Conservation (phyloP, 2,888 invertebrate genomes). For the Drosophila nigritarsus region DNA sequence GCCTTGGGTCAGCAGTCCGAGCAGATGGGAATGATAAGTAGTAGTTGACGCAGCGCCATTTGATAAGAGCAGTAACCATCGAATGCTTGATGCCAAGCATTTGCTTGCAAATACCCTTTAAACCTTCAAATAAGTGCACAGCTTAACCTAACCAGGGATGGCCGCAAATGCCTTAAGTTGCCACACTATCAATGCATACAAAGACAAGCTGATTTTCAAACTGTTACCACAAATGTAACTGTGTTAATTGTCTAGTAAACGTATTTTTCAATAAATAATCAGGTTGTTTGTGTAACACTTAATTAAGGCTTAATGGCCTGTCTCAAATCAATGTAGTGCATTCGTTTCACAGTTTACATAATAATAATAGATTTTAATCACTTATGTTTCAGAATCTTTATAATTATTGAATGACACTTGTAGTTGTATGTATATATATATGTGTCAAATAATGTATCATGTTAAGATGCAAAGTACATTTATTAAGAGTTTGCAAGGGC, state of each 20-base stretch:
- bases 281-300: background rate
- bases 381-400: background rate
- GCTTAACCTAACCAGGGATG: background rate
- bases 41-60: conserved; percentile 30
- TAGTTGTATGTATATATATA: background rate
- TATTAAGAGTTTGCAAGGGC: background rate
- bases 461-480: background rate
- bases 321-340: background rate
- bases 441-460: no score
- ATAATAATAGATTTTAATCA: background rate
- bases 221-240: background rate
- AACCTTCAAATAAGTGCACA: background rate
- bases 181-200: background rate
- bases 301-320: background rate
- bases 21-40: conserved; percentile 54
- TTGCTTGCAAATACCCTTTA: conserved; percentile 30
- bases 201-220: background rate
- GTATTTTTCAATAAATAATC: background rate
- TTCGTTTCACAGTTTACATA: background rate
- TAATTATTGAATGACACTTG: background rate
- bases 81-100: conserved; percentile 15
- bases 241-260: background rate
- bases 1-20: conserved; percentile 29
- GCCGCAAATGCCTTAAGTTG: background rate
- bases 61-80: conserved; percentile 38